These are phyloP conservation scores for Alviniconcha strummeri DNA, from an alignment of 2,888 invertebrate species.

Conservation along the genomic window DNA sequence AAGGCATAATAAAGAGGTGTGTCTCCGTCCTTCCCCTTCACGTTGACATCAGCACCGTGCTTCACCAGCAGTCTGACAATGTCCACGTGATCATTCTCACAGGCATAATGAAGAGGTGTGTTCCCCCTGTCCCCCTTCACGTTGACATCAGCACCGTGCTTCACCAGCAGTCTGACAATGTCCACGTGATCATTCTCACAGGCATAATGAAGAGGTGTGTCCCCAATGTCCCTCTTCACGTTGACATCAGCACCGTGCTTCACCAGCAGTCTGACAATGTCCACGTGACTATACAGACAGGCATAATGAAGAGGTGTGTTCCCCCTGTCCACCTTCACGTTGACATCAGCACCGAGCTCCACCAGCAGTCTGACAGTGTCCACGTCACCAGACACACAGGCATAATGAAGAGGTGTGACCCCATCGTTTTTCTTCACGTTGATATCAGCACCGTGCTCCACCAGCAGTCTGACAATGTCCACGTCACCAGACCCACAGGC, in stretches of 20 bases:
- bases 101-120: too few species aligned
- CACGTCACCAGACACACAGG: neutral
- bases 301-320: conserved; percentile 1
- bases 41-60: too few species aligned
- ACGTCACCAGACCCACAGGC: too few species aligned
- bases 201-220: neutral
- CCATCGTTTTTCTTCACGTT: neutral
- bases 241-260: neutral
- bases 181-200: too few species aligned
- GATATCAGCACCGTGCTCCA: neutral
- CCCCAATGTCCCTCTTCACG: neutral
- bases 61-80: too few species aligned
- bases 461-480: neutral
- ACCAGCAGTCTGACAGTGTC: neutral
- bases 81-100: too few species aligned
- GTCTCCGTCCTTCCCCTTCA: too few species aligned
- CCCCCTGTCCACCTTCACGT: neutral
- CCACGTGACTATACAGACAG: neutral
- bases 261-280: neutral
- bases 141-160: neutral
- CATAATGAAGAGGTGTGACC: neutral
- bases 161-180: neutral
- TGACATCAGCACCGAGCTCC: neutral
- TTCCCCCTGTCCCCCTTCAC: too few species aligned
- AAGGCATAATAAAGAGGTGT: too few species aligned